Percentiles rank a stretch among this genome's conserved stretches.
These are phyloP conservation scores for Chamaetylas fuelleborni DNA, from an alignment of 2,113 vertebrate genomes.

Conservation along the genomic window DNA sequence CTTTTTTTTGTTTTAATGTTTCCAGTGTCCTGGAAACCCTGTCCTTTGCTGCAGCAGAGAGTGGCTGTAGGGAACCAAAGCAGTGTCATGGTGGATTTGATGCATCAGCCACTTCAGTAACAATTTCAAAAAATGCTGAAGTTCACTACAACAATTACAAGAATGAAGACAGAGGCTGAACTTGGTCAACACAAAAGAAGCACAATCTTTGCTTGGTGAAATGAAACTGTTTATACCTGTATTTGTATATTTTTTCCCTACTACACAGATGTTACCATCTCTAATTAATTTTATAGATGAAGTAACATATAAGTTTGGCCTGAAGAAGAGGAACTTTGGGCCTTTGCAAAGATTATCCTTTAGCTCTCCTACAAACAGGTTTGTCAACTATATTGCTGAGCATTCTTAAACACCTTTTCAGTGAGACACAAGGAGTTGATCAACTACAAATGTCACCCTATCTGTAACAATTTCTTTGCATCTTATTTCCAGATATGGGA, in stretches of 20 bases:
- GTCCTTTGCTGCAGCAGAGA: neutral
- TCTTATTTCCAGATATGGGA: neutral
- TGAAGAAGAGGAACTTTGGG: neutral
- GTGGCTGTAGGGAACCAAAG: neutral
- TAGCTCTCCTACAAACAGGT: neutral
- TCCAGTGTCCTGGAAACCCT: neutral
- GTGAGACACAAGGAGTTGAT: neutral
- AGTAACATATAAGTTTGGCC: neutral
- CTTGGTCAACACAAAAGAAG: neutral
- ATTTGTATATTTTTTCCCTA: neutral
- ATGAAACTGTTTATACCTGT: neutral
- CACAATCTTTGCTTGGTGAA: neutral
- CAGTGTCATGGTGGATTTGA: neutral
- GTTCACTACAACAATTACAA: neutral
- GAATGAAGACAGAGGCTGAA: neutral
- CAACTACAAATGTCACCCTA: neutral
- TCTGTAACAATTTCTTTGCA: neutral
- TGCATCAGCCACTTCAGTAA: neutral
- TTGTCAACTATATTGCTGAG: neutral
- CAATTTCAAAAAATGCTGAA: neutral
- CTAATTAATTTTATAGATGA: neutral
- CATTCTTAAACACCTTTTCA: neutral
- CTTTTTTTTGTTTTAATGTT: neutral
- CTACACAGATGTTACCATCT: neutral
- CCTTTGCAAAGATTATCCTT: neutral